These are phyloP conservation scores for Sarcophaga peregrina DNA, from an alignment of 1,140 invertebrate species.

Conservation along the genomic window DNA sequence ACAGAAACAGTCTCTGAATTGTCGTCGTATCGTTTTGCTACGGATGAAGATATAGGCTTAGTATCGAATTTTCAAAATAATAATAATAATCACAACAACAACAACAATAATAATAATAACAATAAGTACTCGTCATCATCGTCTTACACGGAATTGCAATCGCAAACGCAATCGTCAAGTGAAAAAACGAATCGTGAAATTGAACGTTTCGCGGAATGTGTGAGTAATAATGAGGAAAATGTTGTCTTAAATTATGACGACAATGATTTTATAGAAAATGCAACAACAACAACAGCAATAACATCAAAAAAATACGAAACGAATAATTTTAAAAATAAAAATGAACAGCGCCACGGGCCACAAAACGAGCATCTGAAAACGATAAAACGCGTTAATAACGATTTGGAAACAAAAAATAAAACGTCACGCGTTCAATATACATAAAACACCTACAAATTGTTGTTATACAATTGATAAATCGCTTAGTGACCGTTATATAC, in stretches of 20 bases:
- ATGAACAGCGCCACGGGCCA: conserved; percentile 22
- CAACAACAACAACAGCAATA: neutral
- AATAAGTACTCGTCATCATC: neutral
- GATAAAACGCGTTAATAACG: neutral
- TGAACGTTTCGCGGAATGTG: conserved; percentile 32
- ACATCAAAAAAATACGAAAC: conserved; percentile 4
- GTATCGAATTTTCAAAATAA: neutral
- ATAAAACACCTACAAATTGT: conserved; percentile 58
- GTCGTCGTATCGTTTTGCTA: conserved; percentile 66
- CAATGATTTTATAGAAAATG: neutral
- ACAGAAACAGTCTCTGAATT: conserved; percentile 62
- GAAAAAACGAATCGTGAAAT: neutral
- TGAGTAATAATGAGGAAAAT: neutral
- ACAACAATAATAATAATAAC: neutral
- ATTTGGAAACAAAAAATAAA: neutral
- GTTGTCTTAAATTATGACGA: neutral
- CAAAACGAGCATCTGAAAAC: conserved; percentile 6
- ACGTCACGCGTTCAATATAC: neutral
- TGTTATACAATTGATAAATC: conserved; percentile 62
- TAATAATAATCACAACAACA: neutral
- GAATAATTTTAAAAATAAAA: conserved; percentile 37
- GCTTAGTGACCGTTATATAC: conserved; percentile 26
- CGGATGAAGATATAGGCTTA: conserved; percentile 55
- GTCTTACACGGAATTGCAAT: conserved; percentile 38
- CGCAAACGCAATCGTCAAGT: conserved; percentile 51